Base-by-base conservation (phyloP, 2,888 invertebrate genomes). In the Xylota segnis region DNA sequence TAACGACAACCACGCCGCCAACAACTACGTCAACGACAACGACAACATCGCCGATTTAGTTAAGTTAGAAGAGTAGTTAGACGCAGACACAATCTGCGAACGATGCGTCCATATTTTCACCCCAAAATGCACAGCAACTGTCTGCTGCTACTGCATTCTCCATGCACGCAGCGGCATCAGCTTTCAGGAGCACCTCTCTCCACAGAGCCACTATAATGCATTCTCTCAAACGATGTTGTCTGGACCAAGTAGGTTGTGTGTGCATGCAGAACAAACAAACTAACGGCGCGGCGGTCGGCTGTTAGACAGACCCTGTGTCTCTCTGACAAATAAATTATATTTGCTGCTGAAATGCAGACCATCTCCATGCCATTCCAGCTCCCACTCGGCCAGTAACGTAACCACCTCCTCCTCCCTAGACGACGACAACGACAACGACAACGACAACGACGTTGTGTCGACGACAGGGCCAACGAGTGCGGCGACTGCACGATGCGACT, bases 241-340 rank as follows among this genome's bases (percentile, higher is more conserved):
- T 75, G 40, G 47, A 10, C 72, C 65, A 66, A 47, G 23, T 23
- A 23, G n/a, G 45, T 34, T 0, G 43, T 66, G 54, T 65, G 74
- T 58, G 74, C 63, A 59, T 61, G 14, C 40, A 65, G 47, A 45
- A 68, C 78, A 43, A 66, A 50, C 72, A 61, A 45, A 32, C 14
- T 34, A 43, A 29, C 43, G 40, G 61, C 52, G 50, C 43, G 40
- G 61, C 52, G 50, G 70, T 47, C 47, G 50, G 50, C 45, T 45
- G 59, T 68, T 63, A 71, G 68, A 63, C 75, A 66, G 40, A 56
- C 66, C 50, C 68, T 61, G 18, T 54, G 37, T 56, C 68, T 14
- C 74, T 70, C 54, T 83, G 74, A 84, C 70, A 84, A 65, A 84
- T 84, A 84, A 84, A 84, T 84, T 79, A 84, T 54, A 75, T 83